Conservation (phyloP, 2,113 vertebrate genomes). For the Cyanoramphus novaezelandiae region DNA sequence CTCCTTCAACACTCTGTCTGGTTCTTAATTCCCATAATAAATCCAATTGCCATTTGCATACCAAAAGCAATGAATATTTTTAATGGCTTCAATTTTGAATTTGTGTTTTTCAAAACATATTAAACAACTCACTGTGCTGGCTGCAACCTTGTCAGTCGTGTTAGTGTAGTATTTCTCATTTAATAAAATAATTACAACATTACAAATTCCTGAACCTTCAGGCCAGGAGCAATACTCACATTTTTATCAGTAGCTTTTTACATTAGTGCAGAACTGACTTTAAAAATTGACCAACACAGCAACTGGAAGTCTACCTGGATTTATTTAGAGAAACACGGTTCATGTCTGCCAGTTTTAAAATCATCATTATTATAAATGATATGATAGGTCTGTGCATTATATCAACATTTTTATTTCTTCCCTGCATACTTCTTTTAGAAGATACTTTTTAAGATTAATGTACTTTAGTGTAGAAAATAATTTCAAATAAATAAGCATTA, state of each 20-base stretch:
- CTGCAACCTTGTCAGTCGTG: slow-evolving; percentile 31
- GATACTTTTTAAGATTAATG: slow-evolving; percentile 73
- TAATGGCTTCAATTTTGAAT: slow-evolving; percentile 32
- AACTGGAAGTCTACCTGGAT: slow-evolving; percentile 57
- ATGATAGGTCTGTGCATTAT: slow-evolving; percentile 64
- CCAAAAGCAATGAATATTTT: slow-evolving; percentile 38
- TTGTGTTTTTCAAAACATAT: slow-evolving; percentile 17
- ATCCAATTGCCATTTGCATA: slow-evolving; percentile 50
- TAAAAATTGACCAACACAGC: slow-evolving; percentile 61
- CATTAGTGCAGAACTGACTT: slow-evolving; percentile 62
- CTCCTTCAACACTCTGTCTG: slow-evolving; percentile 48
- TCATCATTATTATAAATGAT: slow-evolving; percentile 55
- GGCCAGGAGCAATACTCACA: slow-evolving; percentile 32
- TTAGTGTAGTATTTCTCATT: slow-evolving; percentile 31
- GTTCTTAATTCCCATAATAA: slow-evolving; percentile 63
- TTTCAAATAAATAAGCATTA: slow-evolving; percentile 85
- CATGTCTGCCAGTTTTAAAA: slow-evolving; percentile 40
- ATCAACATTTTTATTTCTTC: slow-evolving; percentile 70
- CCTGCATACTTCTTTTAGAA: slow-evolving; percentile 73
- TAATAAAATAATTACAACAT: slow-evolving; percentile 47
- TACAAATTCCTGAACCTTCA: slow-evolving; percentile 39
- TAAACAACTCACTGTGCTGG: slow-evolving; percentile 34
- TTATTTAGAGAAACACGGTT: slow-evolving; percentile 56
- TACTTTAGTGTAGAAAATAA: slow-evolving; percentile 76
- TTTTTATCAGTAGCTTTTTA: slow-evolving; percentile 51